Evolutionary conservation across 2,113 vertebrate species (phyloP).

Genomic region (Cochlearius cochlearius): DNA sequence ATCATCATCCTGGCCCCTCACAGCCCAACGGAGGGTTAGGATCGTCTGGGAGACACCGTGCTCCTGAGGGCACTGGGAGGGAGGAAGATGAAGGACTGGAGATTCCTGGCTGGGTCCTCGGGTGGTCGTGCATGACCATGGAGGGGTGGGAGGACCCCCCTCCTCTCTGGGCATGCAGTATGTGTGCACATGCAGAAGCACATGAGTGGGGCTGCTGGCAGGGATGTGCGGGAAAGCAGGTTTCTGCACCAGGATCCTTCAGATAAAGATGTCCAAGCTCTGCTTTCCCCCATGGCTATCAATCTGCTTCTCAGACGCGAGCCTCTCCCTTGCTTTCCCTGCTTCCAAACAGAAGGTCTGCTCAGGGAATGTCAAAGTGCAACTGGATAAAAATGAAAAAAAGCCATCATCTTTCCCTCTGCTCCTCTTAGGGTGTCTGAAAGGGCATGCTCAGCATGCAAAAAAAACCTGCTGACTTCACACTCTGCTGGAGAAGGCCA

Average conservation of each 20-base stretch:
- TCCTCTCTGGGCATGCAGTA: neutral
- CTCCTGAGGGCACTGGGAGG: neutral
- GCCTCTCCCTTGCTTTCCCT: neutral
- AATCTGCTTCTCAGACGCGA: rapidly evolving
- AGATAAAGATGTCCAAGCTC: neutral
- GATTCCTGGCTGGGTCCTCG: neutral
- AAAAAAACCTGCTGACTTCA: constrained; percentile 66
- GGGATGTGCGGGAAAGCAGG: neutral
- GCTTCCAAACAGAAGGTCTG: neutral
- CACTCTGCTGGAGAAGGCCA: constrained; percentile 41
- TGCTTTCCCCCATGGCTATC: neutral
- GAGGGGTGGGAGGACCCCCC: neutral
- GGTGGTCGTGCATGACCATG: rapidly evolving
- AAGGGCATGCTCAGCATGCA: constrained; percentile 18
- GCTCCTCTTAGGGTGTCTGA: neutral
- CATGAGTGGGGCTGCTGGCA: neutral
- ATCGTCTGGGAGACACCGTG: rapidly evolving
- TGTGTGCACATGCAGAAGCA: neutral
- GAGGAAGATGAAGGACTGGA: neutral
- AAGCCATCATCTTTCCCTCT: neutral
- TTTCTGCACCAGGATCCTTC: neutral
- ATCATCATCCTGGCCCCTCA: neutral
- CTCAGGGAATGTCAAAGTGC: constrained; percentile 24
- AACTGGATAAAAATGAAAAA: neutral
- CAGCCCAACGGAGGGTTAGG: neutral